Evolutionary conservation across 35 echinoderm and acorn worm genomes (phyloP).

Genomic region (Anneissia japonica): DNA sequence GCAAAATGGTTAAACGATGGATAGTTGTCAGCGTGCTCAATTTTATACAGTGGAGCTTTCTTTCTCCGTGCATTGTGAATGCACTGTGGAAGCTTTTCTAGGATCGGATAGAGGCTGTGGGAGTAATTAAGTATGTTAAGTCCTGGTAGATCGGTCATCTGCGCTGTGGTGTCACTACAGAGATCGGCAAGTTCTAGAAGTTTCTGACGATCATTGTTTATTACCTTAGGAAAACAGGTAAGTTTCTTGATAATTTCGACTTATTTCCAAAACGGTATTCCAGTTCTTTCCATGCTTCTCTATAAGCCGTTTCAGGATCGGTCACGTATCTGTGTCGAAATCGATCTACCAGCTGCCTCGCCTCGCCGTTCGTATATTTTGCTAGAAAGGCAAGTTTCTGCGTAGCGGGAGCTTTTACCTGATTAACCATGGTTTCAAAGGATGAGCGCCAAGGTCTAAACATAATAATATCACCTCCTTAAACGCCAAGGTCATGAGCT

Average conservation of each 20-base stretch:
- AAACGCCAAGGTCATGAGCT: slow-evolving; percentile 16
- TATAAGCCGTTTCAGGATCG: neutral
- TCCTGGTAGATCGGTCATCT: slow-evolving; percentile 23
- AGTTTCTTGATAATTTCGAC: slow-evolving; percentile 24
- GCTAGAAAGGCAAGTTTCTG: slow-evolving; percentile 15
- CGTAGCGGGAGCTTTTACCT: neutral
- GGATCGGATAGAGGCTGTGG: slow-evolving; percentile 25
- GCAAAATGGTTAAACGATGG: slow-evolving; percentile 11
- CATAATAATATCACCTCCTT: slow-evolving; percentile 12
- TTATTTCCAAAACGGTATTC: slow-evolving; percentile 38
- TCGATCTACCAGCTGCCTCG: slow-evolving; percentile 4
- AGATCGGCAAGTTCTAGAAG: slow-evolving; percentile 17
- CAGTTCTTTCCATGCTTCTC: slow-evolving; percentile 33
- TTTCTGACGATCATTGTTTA: neutral
- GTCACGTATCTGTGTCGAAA: neutral
- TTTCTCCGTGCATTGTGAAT: slow-evolving; percentile 50
- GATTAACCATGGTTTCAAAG: slow-evolving; percentile 28
- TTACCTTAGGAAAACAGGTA: slow-evolving; percentile 1
- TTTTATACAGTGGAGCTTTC: neutral
- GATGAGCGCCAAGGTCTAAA: slow-evolving; percentile 28
- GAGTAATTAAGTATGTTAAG: slow-evolving; percentile 38
- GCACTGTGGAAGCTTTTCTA: slow-evolving; percentile 24
- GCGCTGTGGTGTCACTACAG: neutral
- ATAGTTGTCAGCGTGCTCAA: neutral
- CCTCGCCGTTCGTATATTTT: slow-evolving; percentile 25